Conservation (phyloP, 2,888 invertebrate genomes). For the Agrenia bidenticulata region DNA sequence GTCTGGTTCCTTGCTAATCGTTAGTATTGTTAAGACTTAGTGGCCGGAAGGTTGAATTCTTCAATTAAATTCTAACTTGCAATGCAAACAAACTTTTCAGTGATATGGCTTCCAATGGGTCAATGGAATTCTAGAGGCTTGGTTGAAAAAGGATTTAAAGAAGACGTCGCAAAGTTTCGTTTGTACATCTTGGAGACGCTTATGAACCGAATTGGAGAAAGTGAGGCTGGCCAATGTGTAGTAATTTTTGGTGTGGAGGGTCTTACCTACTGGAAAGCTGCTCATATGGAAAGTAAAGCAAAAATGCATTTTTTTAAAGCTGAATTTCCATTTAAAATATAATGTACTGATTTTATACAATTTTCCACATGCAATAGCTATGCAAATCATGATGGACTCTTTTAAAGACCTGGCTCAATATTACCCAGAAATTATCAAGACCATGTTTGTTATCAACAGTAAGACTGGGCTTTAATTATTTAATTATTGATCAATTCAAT, state of each 20-base stretch:
- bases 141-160: constrained; percentile 26
- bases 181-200: constrained; percentile 31
- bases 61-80: background rate
- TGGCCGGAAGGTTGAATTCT: background rate
- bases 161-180: constrained; percentile 22
- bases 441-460: constrained; percentile 34
- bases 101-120: constrained; percentile 29
- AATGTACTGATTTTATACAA: background rate
- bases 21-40: background rate
- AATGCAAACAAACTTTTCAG: constrained; percentile 8
- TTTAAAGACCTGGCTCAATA: constrained; percentile 34
- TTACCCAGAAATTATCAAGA: constrained; percentile 39
- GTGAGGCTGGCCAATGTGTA: constrained; percentile 26
- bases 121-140: constrained; percentile 31
- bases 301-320: background rate
- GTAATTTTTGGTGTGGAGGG: constrained; percentile 34
- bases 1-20: constrained; percentile 2
- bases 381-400: constrained; percentile 31
- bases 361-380: too few relatives aligned
- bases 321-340: constrained; percentile 7
- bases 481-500: too few relatives aligned
- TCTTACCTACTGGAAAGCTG: constrained; percentile 31
- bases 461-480: constrained; percentile 13
- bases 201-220: constrained; percentile 13
- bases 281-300: constrained; percentile 34